These are phyloP conservation scores for Hyalella azteca DNA, from an alignment of 2,888 invertebrate genomes.

Conservation along the genomic window DNA sequence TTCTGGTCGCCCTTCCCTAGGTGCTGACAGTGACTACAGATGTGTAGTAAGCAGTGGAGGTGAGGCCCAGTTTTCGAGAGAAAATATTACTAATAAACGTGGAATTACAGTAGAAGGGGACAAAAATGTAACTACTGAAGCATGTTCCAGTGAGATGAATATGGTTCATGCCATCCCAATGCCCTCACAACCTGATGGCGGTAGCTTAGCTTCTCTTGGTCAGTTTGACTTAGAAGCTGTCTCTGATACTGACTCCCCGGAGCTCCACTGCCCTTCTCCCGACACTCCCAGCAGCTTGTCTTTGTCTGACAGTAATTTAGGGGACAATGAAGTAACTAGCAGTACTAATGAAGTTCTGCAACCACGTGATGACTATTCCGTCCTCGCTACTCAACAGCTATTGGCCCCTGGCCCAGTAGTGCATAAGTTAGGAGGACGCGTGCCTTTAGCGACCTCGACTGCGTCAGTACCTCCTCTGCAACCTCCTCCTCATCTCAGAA, in stretches of 20 bases:
- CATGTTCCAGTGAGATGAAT: not conserved
- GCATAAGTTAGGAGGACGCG: not conserved
- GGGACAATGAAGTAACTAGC: slow-evolving; percentile 57
- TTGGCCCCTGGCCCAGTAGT: not conserved
- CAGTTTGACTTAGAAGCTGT: slow-evolving; percentile 58
- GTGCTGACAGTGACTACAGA: not conserved
- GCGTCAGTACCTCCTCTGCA: not conserved
- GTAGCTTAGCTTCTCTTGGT: slow-evolving; percentile 51
- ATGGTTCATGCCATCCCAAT: not conserved
- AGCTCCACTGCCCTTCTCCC: slow-evolving; percentile 38
- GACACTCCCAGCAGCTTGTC: slow-evolving; percentile 57
- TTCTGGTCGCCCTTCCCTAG: not conserved
- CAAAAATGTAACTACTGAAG: not conserved
- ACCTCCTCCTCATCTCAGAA: slow-evolving; percentile 1
- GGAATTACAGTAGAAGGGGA: not conserved
- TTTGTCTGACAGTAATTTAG: slow-evolving; percentile 54
- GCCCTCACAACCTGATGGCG: slow-evolving; percentile 41
- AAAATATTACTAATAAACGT: not conserved
- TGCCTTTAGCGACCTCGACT: not conserved
- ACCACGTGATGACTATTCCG: not conserved
- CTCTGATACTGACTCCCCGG: slow-evolving; percentile 56
- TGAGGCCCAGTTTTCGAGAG: not conserved
- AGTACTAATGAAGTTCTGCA: slow-evolving; percentile 50
- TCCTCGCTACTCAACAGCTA: not conserved
- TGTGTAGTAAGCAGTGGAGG: slow-evolving; percentile 2